Evolutionary conservation across 2,888 invertebrate species (phyloP), one percentile per base, ranked within the genome.

Genomic region (Baccha elongata): DNA sequence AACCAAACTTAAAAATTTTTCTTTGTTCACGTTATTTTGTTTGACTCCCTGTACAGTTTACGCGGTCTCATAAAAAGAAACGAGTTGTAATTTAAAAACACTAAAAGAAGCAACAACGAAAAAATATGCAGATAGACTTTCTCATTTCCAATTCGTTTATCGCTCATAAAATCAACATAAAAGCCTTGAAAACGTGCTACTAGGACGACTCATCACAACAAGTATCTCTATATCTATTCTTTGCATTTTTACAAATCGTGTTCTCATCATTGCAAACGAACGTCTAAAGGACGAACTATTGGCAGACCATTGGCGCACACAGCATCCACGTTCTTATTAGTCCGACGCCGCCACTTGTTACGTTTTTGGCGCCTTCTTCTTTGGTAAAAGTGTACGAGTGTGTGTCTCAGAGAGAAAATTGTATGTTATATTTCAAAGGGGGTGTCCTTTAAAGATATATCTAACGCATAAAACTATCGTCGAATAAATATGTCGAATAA

Each of bases 341-440:
- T 60, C 53, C 46, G 7, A 26, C 29, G 72, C 68, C 81, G 76
- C 81, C 81, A 83, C 81, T 83, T 83, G 81, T 83, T 83, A 83
- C 81, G 67, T 83, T 83, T 72, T 83, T 83, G 81, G 81, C 81
- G 81, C 76, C 81, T 76, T 67, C 81, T 76, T 67, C 67, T 83
- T 69, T 76, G 40, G 32, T 44, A 10, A 11, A 40, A 19, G 29
- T 7, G 6, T 46, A 11, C 8, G 13, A n/a, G 17, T 53, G 15
- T 23, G 32, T 23, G 32, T 3, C 6, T 23, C 6, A 21, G 55
- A 26, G 50, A 40, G 40, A 19, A 58, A 37, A 58, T 7, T 48
- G 37, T 48, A 23, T 48, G 37, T 40, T 58, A 40, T n/a, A 46
- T 21, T 26, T 29, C n/a, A 50, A 46, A 10, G 67, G 35, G 48